phyloP scores from a whole-genome alignment of 2,113 vertebrate genomes.

The Labrus mixtus region DNA sequence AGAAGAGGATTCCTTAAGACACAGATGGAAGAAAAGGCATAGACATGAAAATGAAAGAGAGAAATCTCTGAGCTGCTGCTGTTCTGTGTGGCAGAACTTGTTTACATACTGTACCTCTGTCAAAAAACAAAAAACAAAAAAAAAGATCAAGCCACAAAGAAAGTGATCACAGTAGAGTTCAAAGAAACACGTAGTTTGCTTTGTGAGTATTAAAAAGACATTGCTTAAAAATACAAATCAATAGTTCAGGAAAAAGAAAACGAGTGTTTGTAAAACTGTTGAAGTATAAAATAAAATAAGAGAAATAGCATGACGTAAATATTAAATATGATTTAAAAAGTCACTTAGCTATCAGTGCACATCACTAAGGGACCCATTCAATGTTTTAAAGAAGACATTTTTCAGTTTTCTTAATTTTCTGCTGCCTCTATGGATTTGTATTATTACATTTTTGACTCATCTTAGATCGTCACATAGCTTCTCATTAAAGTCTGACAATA shows the following conservation, averaged over 20 bases:
- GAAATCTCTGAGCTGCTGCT: conserved; percentile 29
- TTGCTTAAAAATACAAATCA: too few species aligned
- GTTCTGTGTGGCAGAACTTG: conserved; percentile 23
- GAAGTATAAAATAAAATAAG: background rate
- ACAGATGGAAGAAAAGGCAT: conserved; percentile 39
- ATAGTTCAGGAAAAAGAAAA: background rate
- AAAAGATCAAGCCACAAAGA: conserved; percentile 7
- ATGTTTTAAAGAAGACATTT: too few species aligned
- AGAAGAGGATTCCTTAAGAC: conserved; percentile 55
- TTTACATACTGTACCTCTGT: conserved; percentile 29
- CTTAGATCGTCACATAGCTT: too few species aligned
- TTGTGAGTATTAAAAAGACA: too few species aligned
- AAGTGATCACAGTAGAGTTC: background rate
- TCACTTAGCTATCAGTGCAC: background rate
- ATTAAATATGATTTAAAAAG: background rate
- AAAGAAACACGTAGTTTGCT: background rate
- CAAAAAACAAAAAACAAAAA: background rate
- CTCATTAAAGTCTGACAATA: too few species aligned
- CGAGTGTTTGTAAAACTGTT: background rate
- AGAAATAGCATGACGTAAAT: background rate
- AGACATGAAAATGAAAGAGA: conserved; percentile 38
- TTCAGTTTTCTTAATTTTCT: too few species aligned
- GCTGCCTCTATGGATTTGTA: too few species aligned
- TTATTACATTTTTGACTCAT: too few species aligned
- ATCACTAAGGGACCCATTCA: background rate